Percentiles rank a stretch among this genome's conserved stretches.
phyloP scores from a whole-genome alignment of 2,888 invertebrate species.

The Cryptocephalus primarius region DNA sequence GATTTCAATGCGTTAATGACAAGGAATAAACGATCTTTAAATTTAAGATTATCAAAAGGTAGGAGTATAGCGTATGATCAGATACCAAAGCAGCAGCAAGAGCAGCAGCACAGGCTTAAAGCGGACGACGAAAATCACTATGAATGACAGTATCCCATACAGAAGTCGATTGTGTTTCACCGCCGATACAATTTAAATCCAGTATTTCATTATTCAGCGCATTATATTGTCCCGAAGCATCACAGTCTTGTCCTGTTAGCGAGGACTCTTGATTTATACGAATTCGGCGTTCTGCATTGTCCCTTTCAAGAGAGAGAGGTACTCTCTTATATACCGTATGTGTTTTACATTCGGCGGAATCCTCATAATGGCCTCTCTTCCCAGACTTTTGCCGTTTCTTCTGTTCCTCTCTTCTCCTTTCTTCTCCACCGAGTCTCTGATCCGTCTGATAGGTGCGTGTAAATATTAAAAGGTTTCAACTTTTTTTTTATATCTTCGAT shows the following conservation, averaged over 20 bases:
- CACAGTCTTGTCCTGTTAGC: constrained; percentile 34
- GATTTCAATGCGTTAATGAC: no score
- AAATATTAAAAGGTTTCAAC: no score
- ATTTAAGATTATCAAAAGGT: no score
- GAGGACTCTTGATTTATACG: constrained; percentile 32
- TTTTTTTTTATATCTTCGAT: no score
- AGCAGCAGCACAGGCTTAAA: no score
- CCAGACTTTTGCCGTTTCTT: not conserved
- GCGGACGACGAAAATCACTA: no score
- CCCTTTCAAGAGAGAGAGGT: constrained; percentile 10
- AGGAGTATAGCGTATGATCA: no score
- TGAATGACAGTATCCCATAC: not conserved
- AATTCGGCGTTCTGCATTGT: constrained; percentile 32
- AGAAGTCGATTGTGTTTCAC: not conserved
- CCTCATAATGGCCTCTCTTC: constrained; percentile 21
- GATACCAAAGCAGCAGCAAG: no score
- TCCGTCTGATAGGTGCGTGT: no score
- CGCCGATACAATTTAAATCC: constrained; percentile 33
- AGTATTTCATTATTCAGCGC: constrained; percentile 34
- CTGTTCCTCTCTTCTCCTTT: no score
- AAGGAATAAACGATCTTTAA: no score
- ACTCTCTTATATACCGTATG: not conserved
- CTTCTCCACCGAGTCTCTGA: no score
- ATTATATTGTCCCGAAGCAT: constrained; percentile 24
- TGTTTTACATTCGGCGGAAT: constrained; percentile 23